Percentiles rank a stretch among this genome's conserved stretches.
Evolutionary conservation across 2,888 invertebrate genomes (phyloP).

Genomic region (Lasioglossum figueresi): DNA sequence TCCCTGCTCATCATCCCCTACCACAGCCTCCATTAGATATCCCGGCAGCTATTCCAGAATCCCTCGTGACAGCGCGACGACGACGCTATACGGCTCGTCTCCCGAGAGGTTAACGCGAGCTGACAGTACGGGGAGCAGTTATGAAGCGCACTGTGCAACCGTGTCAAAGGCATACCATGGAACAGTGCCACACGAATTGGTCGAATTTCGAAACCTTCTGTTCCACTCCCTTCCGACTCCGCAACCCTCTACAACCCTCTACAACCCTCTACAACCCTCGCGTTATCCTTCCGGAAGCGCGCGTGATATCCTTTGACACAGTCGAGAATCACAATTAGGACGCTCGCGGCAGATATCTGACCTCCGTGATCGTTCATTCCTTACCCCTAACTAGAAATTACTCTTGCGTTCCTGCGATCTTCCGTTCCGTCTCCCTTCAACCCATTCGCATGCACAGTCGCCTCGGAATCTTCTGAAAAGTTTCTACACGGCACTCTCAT

Average conservation of each 20-base stretch:
- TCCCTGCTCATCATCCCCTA: not conserved
- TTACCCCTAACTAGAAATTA: not conserved
- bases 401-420: not conserved
- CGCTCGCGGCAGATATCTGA: not conserved
- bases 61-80: slow-evolving; percentile 47
- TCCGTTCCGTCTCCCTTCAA: not conserved
- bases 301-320: slow-evolving; percentile 14
- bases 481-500: not conserved
- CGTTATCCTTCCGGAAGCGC: not conserved
- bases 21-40: slow-evolving; percentile 32
- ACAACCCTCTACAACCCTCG: not conserved
- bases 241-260: not conserved
- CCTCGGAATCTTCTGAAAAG: not conserved
- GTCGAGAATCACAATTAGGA: slow-evolving; percentile 10
- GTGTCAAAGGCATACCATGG: slow-evolving; percentile 53
- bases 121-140: slow-evolving; percentile 48
- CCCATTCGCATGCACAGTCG: not conserved
- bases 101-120: slow-evolving; percentile 56
- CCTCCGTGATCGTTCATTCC: not conserved
- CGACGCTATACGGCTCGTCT: slow-evolving; percentile 50
- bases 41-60: slow-evolving; percentile 43
- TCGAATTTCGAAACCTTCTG: slow-evolving; percentile 49
- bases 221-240: not conserved
- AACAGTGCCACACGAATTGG: slow-evolving; percentile 35
- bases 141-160: slow-evolving; percentile 34